phyloP scores from a whole-genome alignment of 2,113 vertebrate genomes.

The Microcebus tavaratra region DNA sequence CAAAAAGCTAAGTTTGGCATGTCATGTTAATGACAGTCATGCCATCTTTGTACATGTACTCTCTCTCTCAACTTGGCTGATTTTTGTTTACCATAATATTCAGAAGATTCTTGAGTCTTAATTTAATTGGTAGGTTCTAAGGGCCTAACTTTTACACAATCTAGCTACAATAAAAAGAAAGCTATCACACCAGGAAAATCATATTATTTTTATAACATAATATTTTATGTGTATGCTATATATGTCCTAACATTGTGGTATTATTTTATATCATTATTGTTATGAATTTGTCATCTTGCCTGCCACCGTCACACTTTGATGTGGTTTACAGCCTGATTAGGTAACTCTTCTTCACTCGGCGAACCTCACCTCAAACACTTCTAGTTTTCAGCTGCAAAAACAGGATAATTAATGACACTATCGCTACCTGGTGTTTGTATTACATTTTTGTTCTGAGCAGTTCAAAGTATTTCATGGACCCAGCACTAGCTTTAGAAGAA shows the following conservation, averaged over 20 bases:
- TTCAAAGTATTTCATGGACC: background rate
- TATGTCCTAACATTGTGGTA: background rate
- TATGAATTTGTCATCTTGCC: background rate
- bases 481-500: background rate
- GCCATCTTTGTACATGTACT: background rate
- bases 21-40: background rate
- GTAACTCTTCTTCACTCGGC: background rate
- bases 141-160: background rate
- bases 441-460: background rate
- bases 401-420: background rate
- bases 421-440: background rate
- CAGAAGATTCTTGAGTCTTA: background rate
- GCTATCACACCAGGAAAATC: background rate
- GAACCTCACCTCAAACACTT: background rate
- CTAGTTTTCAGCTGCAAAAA: conserved; percentile 7
- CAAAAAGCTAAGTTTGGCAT: background rate
- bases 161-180: background rate
- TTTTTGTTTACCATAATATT: background rate
- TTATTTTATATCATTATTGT: background rate
- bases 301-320: background rate
- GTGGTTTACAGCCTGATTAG: background rate
- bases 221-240: background rate
- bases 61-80: background rate
- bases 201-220: background rate
- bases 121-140: background rate